phyloP scores from a whole-genome alignment of 2,797 vertebrate genomes.

The Amphiprion clarkii region DNA sequence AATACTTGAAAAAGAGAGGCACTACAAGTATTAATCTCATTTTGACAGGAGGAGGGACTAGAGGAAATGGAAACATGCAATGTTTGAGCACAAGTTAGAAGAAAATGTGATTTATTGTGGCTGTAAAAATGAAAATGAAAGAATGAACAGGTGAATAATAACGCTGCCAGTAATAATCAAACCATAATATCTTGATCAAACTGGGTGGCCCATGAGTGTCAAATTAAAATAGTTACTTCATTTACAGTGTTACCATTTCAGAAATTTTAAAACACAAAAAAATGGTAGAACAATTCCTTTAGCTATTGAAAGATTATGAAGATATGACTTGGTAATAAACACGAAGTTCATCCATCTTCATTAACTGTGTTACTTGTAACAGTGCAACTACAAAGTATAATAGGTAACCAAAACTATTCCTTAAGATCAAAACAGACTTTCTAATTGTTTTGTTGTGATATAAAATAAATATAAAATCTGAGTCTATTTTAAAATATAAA shows the following conservation, averaged over 20 bases:
- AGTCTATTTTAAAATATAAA: slow-evolving; percentile 42
- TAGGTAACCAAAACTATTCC: slow-evolving; percentile 44
- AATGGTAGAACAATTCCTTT: slow-evolving; percentile 30
- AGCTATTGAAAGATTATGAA: slow-evolving; percentile 13
- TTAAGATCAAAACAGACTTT: slow-evolving; percentile 39
- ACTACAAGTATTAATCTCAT: neutral
- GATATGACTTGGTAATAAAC: slow-evolving; percentile 7
- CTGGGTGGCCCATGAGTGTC: neutral
- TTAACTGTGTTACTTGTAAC: slow-evolving; percentile 2
- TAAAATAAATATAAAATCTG: slow-evolving; percentile 61
- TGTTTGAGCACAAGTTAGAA: slow-evolving; percentile 10
- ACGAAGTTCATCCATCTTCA: slow-evolving; percentile 6
- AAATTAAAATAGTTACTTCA: slow-evolving; percentile 39
- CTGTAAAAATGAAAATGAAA: slow-evolving; percentile 45
- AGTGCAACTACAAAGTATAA: slow-evolving; percentile 10
- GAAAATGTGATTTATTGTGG: slow-evolving; percentile 68
- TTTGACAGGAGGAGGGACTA: neutral
- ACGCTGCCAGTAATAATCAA: slow-evolving; percentile 20
- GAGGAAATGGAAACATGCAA: neutral
- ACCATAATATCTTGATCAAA: neutral
- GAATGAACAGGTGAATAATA: slow-evolving; percentile 23
- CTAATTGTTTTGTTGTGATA: slow-evolving; percentile 13
- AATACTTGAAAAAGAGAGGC: neutral
- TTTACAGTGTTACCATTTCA: neutral
- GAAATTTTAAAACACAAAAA: slow-evolving; percentile 34